Evolutionary conservation across 2,113 vertebrate species (phyloP).

Genomic region (Atractosteus spatula): DNA sequence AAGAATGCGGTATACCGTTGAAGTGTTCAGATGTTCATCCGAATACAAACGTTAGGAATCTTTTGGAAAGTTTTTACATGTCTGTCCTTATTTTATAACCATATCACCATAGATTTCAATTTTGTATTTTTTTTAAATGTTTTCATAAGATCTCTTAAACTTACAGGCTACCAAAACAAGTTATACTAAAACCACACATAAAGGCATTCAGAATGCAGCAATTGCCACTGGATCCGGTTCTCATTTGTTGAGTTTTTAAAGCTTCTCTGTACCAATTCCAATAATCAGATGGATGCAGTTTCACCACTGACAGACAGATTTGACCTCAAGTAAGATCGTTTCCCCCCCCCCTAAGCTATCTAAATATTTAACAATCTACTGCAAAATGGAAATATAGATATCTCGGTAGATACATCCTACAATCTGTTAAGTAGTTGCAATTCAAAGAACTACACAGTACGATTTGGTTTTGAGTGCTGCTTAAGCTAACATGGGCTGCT

Average conservation of each 20-base stretch:
- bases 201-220: slow-evolving; percentile 23
- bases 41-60: slow-evolving; percentile 34
- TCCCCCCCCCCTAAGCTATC: not conserved
- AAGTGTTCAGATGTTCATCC: slow-evolving; percentile 35
- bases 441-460: not conserved
- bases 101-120: slow-evolving; percentile 57
- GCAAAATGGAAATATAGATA: not conserved
- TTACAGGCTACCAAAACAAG: not conserved
- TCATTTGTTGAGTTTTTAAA: not conserved
- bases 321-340: not conserved
- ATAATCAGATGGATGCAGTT: too few species aligned
- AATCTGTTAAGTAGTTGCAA: not conserved
- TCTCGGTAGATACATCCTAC: not conserved
- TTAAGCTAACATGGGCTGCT: not conserved
- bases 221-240: not conserved
- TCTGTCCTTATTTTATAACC: slow-evolving; percentile 66
- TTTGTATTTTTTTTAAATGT: slow-evolving; percentile 67
- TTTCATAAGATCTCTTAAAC: slow-evolving; percentile 28
- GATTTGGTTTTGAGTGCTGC: slow-evolving; percentile 7
- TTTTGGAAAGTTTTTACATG: slow-evolving; percentile 52
- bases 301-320: not conserved
- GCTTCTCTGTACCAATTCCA: too few species aligned
- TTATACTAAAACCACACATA: slow-evolving; percentile 8
- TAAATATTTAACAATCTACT: not conserved
- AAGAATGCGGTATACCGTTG: slow-evolving; percentile 10